Base-by-base conservation (phyloP, 30 jellyfish, hydroid and myxozoan genomes). In the Aurelia sp. region DNA sequence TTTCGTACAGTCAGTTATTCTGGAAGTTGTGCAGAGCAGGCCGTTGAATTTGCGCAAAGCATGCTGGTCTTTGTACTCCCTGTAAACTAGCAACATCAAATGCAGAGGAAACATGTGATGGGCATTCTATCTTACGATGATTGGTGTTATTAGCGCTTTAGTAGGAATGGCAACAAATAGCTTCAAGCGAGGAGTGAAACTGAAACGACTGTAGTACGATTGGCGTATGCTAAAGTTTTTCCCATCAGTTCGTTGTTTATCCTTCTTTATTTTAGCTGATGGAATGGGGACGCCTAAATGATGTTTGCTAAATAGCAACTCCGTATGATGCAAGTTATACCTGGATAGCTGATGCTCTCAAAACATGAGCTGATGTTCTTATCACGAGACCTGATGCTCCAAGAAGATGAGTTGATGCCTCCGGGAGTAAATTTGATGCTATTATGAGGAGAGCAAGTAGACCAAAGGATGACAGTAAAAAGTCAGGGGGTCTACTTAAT, bases 291-390 rank as follows among this genome's bases (percentile, higher is more conserved):
- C 20, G 85, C 19, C 78, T 40, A 58, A 19, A 12, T 81, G 91
- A 81, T 81, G 91, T 66, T 20, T 19, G 84, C 51, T 63, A 12
- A 50, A 44, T 44, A 77, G 60, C 71, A 81, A 81, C 61, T 81
- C 91, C 59, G 30, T 74, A 12, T 81, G 91, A 81, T 81, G 91
- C 70, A 27, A 57, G 71, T 61, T 81, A 40, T 50, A 68, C 85
- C 60, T 18, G 82, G 59, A 27, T 27, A 81, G 91, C 78, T 81
- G 91, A 81, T 81, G 91, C 85, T 81, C 73, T 4, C 22, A 35
- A 22, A 80, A 66, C 55, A 20, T 18, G 76, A 80, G 90, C 83
- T 80, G 90, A 80, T 80, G 90, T 37, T 37, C 50, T 37, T 37
- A 37, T 7, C 50, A 37, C 50, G 4, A 37, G 50, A 37, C 11